These are phyloP conservation scores for Drosophila elegans DNA, from an alignment of 1,140 invertebrate species.

Conservation along the genomic window DNA sequence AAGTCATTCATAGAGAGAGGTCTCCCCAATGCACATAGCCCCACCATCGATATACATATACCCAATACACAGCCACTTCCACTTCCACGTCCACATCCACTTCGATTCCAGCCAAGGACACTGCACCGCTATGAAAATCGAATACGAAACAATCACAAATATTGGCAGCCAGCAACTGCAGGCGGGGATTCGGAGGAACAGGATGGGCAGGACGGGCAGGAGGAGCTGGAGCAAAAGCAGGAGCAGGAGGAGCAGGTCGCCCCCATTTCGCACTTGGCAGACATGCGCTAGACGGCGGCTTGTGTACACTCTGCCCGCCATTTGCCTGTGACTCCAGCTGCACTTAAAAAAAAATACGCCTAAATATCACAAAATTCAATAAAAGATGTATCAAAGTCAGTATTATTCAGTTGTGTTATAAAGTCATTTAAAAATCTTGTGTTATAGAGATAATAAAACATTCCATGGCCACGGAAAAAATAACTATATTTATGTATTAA, in stretches of 20 bases:
- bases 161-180: constrained; percentile 59
- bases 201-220: not conserved
- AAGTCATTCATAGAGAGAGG: constrained; percentile 66
- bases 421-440: too few relatives aligned
- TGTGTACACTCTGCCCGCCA: constrained; percentile 70
- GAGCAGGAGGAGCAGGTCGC: constrained; percentile 26
- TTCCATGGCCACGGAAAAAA: too few relatives aligned
- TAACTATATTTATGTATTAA: too few relatives aligned
- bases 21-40: constrained; percentile 43
- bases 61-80: constrained; percentile 1
- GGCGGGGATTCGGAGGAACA: constrained; percentile 15
- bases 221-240: not conserved
- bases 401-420: too few relatives aligned
- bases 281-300: constrained; percentile 77
- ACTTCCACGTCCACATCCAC: constrained; percentile 2
- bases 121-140: constrained; percentile 77
- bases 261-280: constrained; percentile 72
- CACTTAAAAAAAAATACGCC: constrained; percentile 11
- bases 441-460: too few relatives aligned
- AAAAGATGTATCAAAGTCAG: too few relatives aligned
- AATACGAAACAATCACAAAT: constrained; percentile 81
- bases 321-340: constrained; percentile 53
- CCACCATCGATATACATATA: constrained; percentile 16
- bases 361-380: not conserved
- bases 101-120: constrained; percentile 60